Conservation (phyloP, 92 coral and sea anemone genomes). For the Plumapathes pennacea region DNA sequence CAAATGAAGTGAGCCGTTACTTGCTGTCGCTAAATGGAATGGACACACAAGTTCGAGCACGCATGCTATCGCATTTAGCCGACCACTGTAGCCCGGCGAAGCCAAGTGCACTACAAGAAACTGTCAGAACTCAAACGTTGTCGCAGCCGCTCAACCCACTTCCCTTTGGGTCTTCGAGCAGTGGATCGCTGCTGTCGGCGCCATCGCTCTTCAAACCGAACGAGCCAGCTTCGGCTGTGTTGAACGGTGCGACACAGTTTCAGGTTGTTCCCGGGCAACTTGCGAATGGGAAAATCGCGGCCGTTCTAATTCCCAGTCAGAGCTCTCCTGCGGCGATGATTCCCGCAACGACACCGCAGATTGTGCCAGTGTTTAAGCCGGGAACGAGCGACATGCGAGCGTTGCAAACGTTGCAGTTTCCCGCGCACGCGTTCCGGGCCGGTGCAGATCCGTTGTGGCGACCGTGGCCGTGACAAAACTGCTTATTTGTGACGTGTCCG, state of each 20-base stretch:
- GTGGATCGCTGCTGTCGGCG: slow-evolving; percentile 13
- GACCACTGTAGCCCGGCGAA: slow-evolving; percentile 56
- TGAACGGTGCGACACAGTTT: slow-evolving; percentile 49
- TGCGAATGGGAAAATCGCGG: slow-evolving; percentile 82
- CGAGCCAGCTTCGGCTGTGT: slow-evolving; percentile 8
- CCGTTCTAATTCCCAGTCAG: slow-evolving; percentile 74
- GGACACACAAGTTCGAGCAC: slow-evolving; percentile 66
- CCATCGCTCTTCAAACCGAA: slow-evolving; percentile 12
- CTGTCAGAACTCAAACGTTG: slow-evolving; percentile 28
- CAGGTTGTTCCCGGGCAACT: slow-evolving; percentile 79
- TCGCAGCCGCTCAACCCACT: slow-evolving; percentile 14
- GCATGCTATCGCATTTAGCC: slow-evolving; percentile 80
- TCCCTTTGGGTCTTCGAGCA: slow-evolving; percentile 13
- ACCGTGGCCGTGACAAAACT: no score
- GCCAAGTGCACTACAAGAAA: slow-evolving; percentile 6
- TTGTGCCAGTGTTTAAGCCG: slow-evolving; percentile 59
- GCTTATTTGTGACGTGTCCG: no score
- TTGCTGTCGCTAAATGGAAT: slow-evolving; percentile 47
- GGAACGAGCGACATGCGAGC: slow-evolving; percentile 41
- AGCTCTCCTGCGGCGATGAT: slow-evolving; percentile 40
- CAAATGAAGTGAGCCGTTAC: slow-evolving; percentile 67
- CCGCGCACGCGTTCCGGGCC: slow-evolving; percentile 25
- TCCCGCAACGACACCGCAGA: slow-evolving; percentile 35
- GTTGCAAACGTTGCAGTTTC: slow-evolving; percentile 7
- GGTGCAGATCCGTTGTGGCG: slow-evolving; percentile 69